Base-by-base conservation (phyloP, 2,888 invertebrate genomes). In the Tribolium freemani region DNA sequence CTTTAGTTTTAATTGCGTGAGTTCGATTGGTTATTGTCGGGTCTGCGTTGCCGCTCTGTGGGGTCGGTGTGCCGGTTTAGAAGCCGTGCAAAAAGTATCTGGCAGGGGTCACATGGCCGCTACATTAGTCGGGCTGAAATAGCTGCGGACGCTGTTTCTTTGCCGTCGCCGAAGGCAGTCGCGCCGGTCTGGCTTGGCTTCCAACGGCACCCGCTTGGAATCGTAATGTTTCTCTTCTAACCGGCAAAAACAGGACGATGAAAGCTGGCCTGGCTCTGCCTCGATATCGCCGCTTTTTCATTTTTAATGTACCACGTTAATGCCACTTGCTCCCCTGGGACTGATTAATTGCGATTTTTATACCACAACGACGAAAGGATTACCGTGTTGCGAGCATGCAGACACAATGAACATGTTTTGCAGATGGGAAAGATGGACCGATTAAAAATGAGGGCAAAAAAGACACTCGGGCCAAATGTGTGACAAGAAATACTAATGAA, bases 111-210 rank as follows among this genome's bases (percentile, higher is more conserved):
- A 82, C 82, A 79, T 79, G 79, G 80, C 78, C 80, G 80, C 76
- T 78, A 80, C 81, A 81, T 82, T 81, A 81, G 82, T 80, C 70
- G 73, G 56, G 79, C 70, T 81, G 81, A 80, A 82, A 82, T 81
- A 81, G 80, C 81, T 77, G 78, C 79, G 80, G 78, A 81, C 81
- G 82, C 79, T 81, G 81, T 82, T 82, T 81, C 82, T 82, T 82
- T 82, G 78, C 81, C 81, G 81, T 81, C 82, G 82, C 81, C 81
- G 77, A 81, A 81, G 81, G 81, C 82, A 78, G 81, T 81, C 81
- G 81, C 81, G 81, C 80, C 81, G 80, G 82, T 81, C 81, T 82
- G 81, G 81, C 80, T 81, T 81, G 79, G 77, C 81, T 76, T 79
- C 63, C 66, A 38, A 74, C 76, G 74, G 79, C 80, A 82, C 81